Base-by-base conservation (phyloP, 2,797 vertebrate genomes). In the Darevskia mixta region DNA sequence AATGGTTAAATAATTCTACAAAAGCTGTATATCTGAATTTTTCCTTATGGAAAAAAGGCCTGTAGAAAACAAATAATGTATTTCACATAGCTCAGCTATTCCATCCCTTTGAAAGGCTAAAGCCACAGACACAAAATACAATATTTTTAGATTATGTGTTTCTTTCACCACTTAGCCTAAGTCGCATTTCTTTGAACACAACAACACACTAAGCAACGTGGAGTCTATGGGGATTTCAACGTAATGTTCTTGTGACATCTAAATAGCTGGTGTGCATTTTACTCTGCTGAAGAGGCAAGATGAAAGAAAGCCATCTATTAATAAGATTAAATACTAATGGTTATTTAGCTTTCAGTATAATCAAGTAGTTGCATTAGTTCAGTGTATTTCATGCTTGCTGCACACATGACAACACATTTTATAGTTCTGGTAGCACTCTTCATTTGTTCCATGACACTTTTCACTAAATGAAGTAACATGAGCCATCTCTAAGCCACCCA, bases 341-440 rank as follows among this genome's bases (percentile, higher is more conserved):
- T 96, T 96, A 97, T 96, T 96, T 95, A 95, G 95, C 95, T 96
- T 96, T 96, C 95, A 96, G 95, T 93, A 95, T 96, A 93, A 94
- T 93, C 94, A 94, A 55, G 89, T 95, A 94, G 91, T 92, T 92
- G 95, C 94, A 96, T 95, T 95, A 96, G 93, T 89, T 85, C 85
- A 23, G 71, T 43, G 87, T 85, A 90, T 91, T 96, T 94, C 95
- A 95, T 94, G 94, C 94, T 95, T 95, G 93, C 80, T 94, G 94
- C 94, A 91, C 94, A 92, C 94, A 88, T 87, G 90, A 95, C 84
- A 93, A 89, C 93, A 91, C 89, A 91, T 93, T 96, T 91, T 88
- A 86, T 55, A 89, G 83, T 77, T 88, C 76, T 91, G 86, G 85
- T 64, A 92, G 90, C 89, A 92, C 89, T 93, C 88, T 77, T 93